Conservation (phyloP, 2,888 invertebrate species). For the Alsophila aescularia region DNA sequence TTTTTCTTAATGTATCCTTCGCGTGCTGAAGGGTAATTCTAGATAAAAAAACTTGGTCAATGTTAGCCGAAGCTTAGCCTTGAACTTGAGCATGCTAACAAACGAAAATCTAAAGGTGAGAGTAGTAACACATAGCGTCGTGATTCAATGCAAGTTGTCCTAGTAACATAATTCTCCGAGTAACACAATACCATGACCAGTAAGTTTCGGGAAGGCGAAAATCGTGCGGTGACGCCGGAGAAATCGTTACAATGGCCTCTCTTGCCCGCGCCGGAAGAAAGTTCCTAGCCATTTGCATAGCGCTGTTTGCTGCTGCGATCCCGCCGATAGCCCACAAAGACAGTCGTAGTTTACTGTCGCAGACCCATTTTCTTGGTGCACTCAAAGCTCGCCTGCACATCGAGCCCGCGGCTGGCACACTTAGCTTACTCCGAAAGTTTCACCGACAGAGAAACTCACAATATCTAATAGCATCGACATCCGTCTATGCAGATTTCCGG, state of each 20-base stretch:
- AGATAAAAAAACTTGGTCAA: neutral
- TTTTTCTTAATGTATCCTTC: neutral
- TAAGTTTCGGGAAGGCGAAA: conserved; percentile 56
- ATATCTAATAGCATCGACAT: conserved; percentile 80
- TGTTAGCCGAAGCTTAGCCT: conserved; percentile 2
- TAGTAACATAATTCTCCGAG: conserved; percentile 37
- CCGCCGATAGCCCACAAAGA: conserved; percentile 79
- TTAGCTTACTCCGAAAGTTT: conserved; percentile 80
- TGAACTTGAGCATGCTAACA: conserved; percentile 12
- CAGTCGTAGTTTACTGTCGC: conserved; percentile 77
- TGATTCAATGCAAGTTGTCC: conserved; percentile 28
- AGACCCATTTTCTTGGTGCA: conserved; percentile 80
- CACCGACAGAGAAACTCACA: conserved; percentile 81
- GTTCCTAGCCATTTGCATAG: conserved; percentile 80
- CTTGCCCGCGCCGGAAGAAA: conserved; percentile 74
- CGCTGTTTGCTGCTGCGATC: conserved; percentile 57
- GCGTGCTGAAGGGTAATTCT: conserved; percentile 5
- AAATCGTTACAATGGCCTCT: conserved; percentile 77
- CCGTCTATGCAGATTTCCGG: conserved; percentile 84
- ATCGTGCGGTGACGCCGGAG: conserved; percentile 61
- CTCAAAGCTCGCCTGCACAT: conserved; percentile 51
- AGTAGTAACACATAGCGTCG: conserved; percentile 23
- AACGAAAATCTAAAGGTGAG: conserved; percentile 11
- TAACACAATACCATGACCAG: conserved; percentile 38
- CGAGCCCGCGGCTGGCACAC: conserved; percentile 70